Base-by-base conservation (phyloP, 2,113 vertebrate species). In the Cryptomyrus ogoouensis region DNA sequence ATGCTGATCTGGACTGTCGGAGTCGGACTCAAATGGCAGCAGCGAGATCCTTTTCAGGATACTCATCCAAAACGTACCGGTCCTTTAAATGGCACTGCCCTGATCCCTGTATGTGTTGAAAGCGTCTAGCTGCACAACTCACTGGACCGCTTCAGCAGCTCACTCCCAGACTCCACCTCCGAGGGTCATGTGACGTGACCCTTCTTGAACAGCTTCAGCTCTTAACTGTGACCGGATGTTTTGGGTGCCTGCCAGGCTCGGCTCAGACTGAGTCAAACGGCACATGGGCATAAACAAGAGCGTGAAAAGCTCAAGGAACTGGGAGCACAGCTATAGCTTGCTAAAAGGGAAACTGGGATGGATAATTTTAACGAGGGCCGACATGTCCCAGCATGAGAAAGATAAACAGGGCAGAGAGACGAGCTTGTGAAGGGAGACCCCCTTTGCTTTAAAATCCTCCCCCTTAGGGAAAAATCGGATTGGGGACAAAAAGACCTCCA, bases 371-470 rank as follows among this genome's bases (percentile, higher is more conserved):
- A 50, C 91, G 83, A 91, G 88, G 91, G 91, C 92, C 91, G 91
- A 94, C 95, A 94, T 93, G 95, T 95, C 92, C 90, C 93, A 95
- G 93, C 96, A 95, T 0, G 85, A 91, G 92, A 90, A 83, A 87
- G 90, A 52, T 27, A 21, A 35, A 53, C 44, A 39, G 44, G 44
- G 88, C 90, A 88, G 49, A 47, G 84, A 92, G 88, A 87, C 47
- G 88, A 83, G 91, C 86, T 93, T 92, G 89, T 91, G 92, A 91
- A 89, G 90, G 92, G 90, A 88, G 86, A 66, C 88, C 31, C 88
- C 31, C n/a, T 83, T 89, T 89, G 91, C 90, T 10, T 84, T 84
- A 84, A 56, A 84, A 21, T 21, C 42, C 24, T 46, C 8, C 19
- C 39, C 19, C 42, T 83, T 44, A 83, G 42, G 21, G 80, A 19